Evolutionary conservation across 2,113 vertebrate species (phyloP).

Genomic region (Nothoprocta perdicaria): DNA sequence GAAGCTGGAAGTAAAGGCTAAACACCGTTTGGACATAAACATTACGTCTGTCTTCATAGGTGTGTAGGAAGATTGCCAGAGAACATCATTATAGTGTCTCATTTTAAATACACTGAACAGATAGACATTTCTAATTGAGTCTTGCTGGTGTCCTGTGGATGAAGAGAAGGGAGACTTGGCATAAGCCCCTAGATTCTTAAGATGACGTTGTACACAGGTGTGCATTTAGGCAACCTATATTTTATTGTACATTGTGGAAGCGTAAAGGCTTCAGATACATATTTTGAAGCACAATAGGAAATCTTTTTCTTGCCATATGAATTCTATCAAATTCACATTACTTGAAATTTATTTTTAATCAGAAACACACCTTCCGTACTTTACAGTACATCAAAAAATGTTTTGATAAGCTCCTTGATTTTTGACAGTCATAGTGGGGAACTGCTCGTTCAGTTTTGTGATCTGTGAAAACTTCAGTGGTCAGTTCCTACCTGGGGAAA

Average conservation of each 20-base stretch:
- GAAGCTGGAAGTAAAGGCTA: conserved; percentile 88
- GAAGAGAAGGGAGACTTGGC: not conserved
- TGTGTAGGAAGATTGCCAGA: conserved; percentile 49
- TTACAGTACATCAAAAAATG: not conserved
- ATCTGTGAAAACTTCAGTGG: not conserved
- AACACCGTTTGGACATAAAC: conserved; percentile 91
- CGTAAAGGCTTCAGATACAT: not conserved
- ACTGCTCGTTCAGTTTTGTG: not conserved
- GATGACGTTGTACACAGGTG: not conserved
- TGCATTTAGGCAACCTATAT: not conserved
- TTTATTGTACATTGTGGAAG: not conserved
- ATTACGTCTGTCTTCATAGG: conserved; percentile 93
- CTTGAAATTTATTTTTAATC: conserved; percentile 22
- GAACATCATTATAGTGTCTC: not conserved
- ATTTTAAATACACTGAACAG: not conserved
- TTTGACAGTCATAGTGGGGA: not conserved
- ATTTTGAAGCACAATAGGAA: not conserved
- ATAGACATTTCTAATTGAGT: not conserved
- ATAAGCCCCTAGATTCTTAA: not conserved
- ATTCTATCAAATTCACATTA: not conserved
- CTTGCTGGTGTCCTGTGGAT: not conserved
- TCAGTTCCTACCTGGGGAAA: not conserved
- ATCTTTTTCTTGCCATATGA: conserved; percentile 16
- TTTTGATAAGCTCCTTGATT: not conserved
- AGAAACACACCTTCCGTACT: not conserved